Percentiles rank a stretch among this genome's conserved stretches.
phyloP scores from a whole-genome alignment of 2,113 vertebrate genomes.

The Atractosteus spatula region DNA sequence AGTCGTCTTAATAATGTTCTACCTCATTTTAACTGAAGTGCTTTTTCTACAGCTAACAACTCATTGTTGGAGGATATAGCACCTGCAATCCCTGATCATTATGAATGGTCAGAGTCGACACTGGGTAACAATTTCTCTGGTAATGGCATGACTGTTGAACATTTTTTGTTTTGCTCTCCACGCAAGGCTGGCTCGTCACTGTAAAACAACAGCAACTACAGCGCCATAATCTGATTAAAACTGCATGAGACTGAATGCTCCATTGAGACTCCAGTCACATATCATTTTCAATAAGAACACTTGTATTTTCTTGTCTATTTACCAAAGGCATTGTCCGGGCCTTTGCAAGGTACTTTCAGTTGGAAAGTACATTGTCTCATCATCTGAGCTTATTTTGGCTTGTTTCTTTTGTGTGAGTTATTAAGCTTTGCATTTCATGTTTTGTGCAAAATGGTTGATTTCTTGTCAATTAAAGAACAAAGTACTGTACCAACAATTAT shows the following conservation, averaged over 20 bases:
- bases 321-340: slow-evolving; percentile 10
- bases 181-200: not conserved
- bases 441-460: no score
- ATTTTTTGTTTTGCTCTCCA: not conserved
- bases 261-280: not conserved
- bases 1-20: no score
- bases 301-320: not conserved
- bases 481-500: no score
- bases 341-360: slow-evolving; percentile 15
- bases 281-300: not conserved
- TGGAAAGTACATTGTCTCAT: not conserved
- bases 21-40: not conserved
- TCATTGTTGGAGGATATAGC: slow-evolving; percentile 25
- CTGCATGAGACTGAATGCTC: not conserved
- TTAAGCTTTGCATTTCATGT: not conserved
- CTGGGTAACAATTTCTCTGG: slow-evolving; percentile 25
- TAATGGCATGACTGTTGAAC: slow-evolving; percentile 12
- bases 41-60: slow-evolving; percentile 24
- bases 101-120: slow-evolving; percentile 23
- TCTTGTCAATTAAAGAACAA: no score
- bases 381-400: not conserved
- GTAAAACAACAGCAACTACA: not conserved
- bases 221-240: not conserved
- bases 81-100: slow-evolving; percentile 18
- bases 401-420: not conserved